Percentiles rank a stretch among this genome's conserved stretches.
phyloP scores from a whole-genome alignment of 2,797 vertebrate species.

The Pseudochirops cupreus region DNA sequence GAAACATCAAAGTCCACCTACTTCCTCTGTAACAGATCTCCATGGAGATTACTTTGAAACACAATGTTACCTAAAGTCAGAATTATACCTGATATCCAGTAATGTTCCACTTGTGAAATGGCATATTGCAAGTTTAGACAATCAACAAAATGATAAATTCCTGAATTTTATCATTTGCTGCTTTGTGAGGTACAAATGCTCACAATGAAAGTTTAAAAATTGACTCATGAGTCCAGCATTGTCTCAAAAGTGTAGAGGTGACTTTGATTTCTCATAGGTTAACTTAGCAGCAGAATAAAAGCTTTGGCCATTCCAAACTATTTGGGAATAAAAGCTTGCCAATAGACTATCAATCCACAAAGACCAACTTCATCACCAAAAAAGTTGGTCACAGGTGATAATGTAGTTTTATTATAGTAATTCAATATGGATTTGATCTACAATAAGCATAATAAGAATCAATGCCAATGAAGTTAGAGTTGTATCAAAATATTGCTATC shows the following conservation, averaged over 20 bases:
- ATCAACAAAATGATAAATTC: neutral
- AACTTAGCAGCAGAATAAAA: neutral
- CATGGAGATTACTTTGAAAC: neutral
- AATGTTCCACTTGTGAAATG: neutral
- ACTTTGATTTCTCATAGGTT: neutral
- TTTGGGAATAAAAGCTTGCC: neutral
- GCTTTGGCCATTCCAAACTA: neutral
- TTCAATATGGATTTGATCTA: neutral
- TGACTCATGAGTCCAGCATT: rapidly evolving
- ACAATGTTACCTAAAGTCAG: neutral
- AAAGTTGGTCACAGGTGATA: neutral
- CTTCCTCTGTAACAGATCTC: neutral
- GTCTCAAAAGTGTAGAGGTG: neutral
- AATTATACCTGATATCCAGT: neutral
- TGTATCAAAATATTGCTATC: too few relatives aligned
- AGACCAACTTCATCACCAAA: neutral
- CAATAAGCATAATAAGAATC: neutral
- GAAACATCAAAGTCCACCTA: neutral
- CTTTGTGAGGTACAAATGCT: neutral
- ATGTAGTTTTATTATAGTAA: neutral
- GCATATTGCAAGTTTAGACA: neutral
- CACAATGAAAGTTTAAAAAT: neutral
- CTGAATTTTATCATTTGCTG: neutral
- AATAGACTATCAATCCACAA: neutral
- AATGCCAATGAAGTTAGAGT: neutral